phyloP scores from a whole-genome alignment of 2,888 invertebrate species.

The Adineta ricciae region DNA sequence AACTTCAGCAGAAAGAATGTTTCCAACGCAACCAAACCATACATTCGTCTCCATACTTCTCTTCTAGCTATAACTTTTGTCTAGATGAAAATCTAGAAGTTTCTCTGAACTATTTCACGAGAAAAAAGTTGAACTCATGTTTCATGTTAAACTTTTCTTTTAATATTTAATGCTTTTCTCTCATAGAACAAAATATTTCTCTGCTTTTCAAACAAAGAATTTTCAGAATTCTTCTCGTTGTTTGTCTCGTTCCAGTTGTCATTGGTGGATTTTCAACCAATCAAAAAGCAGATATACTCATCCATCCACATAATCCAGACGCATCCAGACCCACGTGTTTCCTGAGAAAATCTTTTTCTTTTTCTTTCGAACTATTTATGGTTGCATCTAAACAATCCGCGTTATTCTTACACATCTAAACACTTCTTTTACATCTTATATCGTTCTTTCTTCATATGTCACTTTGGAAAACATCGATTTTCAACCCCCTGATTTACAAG shows the following conservation, averaged over 20 bases:
- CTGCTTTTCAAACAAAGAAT: too few relatives aligned
- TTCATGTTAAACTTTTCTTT: neutral
- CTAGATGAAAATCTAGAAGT: neutral
- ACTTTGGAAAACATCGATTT: neutral
- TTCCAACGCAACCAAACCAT: neutral
- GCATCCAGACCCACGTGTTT: neutral
- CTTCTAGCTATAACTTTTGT: neutral
- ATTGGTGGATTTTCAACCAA: neutral
- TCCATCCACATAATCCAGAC: neutral
- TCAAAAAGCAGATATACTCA: neutral
- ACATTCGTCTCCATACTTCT: neutral
- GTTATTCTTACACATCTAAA: neutral
- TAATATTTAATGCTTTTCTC: neutral
- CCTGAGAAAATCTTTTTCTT: neutral
- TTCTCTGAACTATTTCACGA: neutral
- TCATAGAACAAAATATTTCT: neutral
- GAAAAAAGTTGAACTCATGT: neutral
- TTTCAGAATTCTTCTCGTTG: too few relatives aligned
- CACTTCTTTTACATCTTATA: neutral
- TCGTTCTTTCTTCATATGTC: neutral
- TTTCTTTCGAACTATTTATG: neutral
- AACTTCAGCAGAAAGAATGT: neutral
- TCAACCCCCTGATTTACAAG: neutral
- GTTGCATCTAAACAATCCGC: neutral
- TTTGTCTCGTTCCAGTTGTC: neutral